Conservation (phyloP, 2,888 invertebrate species). For the Meghimatium bilineatum region DNA sequence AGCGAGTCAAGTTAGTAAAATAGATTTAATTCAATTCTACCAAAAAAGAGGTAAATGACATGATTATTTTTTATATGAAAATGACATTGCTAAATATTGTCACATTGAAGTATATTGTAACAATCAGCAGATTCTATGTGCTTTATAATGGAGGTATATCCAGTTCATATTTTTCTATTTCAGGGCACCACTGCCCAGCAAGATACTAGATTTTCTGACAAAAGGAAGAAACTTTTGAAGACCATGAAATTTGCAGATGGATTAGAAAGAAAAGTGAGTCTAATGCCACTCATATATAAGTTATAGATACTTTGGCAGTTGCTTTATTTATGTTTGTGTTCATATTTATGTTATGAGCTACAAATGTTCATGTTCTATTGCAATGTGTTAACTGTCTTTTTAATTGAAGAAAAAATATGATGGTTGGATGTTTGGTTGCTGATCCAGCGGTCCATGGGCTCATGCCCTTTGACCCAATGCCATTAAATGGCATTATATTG, state of each 20-base stretch:
- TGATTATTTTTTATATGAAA: not conserved
- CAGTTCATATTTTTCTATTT: constrained; percentile 56
- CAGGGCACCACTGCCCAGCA: constrained; percentile 99
- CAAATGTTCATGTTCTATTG: too few species aligned
- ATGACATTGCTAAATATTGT: not conserved
- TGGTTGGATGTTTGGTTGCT: too few species aligned
- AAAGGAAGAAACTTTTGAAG: constrained; percentile 98
- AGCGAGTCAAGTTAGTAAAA: too few species aligned
- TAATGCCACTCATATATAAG: not conserved
- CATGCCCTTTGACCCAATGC: too few species aligned
- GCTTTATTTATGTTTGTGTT: not conserved
- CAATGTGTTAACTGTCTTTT: too few species aligned
- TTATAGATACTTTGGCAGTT: not conserved
- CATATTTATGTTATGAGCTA: too few species aligned
- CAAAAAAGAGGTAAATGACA: not conserved
- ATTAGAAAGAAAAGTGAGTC: constrained; percentile 89
- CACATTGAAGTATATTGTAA: not conserved
- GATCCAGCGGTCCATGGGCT: too few species aligned
- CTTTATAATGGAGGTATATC: not conserved
- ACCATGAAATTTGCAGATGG: constrained; percentile 98
- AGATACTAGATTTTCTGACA: constrained; percentile 99
- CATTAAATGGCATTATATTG: too few species aligned
- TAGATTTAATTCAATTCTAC: not conserved
- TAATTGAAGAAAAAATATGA: too few species aligned
- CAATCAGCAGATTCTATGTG: not conserved